Conservation (phyloP, 2,888 invertebrate species). For the Cylindroiulus punctatus region DNA sequence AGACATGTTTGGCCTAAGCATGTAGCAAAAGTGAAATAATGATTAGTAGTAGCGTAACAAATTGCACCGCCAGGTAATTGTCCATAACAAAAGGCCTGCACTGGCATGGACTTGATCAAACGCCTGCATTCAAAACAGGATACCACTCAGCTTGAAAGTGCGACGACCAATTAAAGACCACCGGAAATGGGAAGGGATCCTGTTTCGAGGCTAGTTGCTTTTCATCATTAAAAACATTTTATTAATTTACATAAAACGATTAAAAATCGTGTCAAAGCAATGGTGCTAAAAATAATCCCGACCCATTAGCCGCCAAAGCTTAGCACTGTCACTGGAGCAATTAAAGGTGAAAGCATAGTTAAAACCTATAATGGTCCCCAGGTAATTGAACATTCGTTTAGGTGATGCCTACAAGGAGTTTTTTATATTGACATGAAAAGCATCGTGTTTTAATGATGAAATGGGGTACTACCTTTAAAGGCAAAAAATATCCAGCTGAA, state of each 20-base stretch:
- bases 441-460: background rate
- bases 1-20: background rate
- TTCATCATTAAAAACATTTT: background rate
- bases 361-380: background rate
- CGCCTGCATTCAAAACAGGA: background rate
- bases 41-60: conserved; percentile 6
- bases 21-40: background rate
- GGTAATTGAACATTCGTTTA: background rate
- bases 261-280: background rate
- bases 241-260: background rate
- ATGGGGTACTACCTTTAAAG: conserved; percentile 37
- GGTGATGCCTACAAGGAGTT: background rate
- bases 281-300: background rate
- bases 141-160: background rate
- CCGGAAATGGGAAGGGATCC: background rate
- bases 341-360: background rate
- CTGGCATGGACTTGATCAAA: background rate
- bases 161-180: background rate
- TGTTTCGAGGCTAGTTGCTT: background rate
- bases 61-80: background rate
- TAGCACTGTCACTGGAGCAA: background rate
- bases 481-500: background rate
- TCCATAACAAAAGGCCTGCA: background rate
- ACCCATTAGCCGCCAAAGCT: background rate
- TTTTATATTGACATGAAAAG: background rate